A percentile compares a stretch with the other conserved stretches of the same genome.
Conservation (phyloP, 64 coral and sea anemone species). For the Actinia equina region DNA sequence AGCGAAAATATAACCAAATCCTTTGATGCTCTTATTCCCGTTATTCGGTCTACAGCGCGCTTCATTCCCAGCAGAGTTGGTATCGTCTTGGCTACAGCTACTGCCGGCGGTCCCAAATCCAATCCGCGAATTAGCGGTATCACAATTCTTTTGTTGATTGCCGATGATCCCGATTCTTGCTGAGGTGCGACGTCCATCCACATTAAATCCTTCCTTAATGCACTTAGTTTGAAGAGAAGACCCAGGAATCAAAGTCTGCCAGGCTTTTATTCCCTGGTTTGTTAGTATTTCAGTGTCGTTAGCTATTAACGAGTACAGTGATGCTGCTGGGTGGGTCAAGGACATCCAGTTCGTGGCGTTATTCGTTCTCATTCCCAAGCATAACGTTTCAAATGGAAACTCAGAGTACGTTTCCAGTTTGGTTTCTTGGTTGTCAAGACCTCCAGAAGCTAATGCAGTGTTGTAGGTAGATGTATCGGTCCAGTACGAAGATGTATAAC, state of each 20-base stretch:
- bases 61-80: neutral
- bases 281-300: neutral
- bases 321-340: neutral
- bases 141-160: neutral
- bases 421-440: conserved; percentile 23
- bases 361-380: conserved; percentile 25
- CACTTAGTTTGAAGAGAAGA: neutral
- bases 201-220: neutral
- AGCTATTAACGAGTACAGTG: conserved; percentile 20
- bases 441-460: neutral
- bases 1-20: neutral
- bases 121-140: neutral
- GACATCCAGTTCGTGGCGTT: neutral
- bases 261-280: neutral
- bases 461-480: conserved; percentile 21
- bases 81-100: neutral
- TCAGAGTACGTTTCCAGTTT: conserved; percentile 40
- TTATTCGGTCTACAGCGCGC: neutral
- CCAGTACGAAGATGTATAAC: conserved; percentile 31
- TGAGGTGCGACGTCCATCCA: neutral
- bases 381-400: conserved; percentile 15
- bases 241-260: neutral
- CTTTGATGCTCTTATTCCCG: neutral
- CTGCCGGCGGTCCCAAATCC: neutral
- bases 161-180: neutral